Base-by-base conservation (phyloP, 2,888 invertebrate genomes). In the Tipula unca region DNA sequence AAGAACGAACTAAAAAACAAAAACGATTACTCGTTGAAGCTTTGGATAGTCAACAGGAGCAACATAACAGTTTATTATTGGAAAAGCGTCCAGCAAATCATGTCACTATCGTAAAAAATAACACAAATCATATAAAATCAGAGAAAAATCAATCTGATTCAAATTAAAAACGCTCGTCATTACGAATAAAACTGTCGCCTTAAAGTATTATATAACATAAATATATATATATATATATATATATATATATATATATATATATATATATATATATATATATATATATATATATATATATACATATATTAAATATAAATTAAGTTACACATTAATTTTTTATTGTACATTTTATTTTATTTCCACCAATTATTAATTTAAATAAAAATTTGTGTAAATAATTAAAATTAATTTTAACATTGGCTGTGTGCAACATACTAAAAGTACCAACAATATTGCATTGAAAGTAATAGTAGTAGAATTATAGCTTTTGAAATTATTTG, bases 1-100 rank as follows among this genome's bases (percentile, higher is more conserved):
- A 94, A 87, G 94, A 94, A 88, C 91, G 94, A 85, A 92, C 92
- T 85, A 94, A 94, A 90, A 94, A 94, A 88, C 90, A 92, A 86
- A 92, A 91, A 86, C 91, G 90, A 87, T 87, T 90, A 83, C 90
- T 91, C 0, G 0, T 91, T 90, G 1, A 89, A 42, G 86, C 86
- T 42, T 54, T 87, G 6, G 88, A 87, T 84, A 86, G 87, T 87
- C 86, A 86, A 42, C 87, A 88, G 89, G 0, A 87, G 84, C 86
- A 87, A 69, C 87, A 87, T 85, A 86, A 86, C 17, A 48, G 85
- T 39, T 86, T 85, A 29, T 82, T 87, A n/a, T 85, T 87, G 84
- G 87, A 87, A 48, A 85, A 86, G 83, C 35, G 82, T 32, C 5
- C 85, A 29, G 14, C 85, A 29, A 87, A 87, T 84, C 86, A 86